These are phyloP conservation scores for Grammomys dolichurus DNA, from an alignment of 2,113 vertebrate species.

Conservation along the genomic window DNA sequence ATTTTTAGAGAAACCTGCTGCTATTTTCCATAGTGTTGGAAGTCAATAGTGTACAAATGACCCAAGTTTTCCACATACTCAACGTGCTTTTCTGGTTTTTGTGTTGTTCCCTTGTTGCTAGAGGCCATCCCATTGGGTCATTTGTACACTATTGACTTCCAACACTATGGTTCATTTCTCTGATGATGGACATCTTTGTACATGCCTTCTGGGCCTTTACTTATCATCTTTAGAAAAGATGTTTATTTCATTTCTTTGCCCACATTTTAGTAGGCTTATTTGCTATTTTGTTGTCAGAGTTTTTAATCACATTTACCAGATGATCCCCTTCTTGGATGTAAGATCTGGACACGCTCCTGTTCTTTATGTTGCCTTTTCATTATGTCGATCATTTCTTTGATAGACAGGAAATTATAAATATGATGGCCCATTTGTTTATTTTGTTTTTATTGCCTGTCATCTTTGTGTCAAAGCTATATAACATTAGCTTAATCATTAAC, in stretches of 20 bases:
- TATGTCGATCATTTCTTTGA: neutral
- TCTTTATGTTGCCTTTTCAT: constrained; percentile 34
- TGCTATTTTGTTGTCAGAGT: neutral
- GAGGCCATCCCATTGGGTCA: too few relatives aligned
- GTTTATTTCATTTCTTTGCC: neutral
- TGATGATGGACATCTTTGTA: neutral
- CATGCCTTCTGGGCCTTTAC: neutral
- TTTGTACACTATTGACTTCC: too few relatives aligned
- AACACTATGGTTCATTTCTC: too few relatives aligned
- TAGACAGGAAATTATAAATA: neutral
- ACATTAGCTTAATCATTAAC: neutral
- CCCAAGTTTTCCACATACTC: neutral
- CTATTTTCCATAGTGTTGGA: neutral
- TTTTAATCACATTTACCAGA: neutral
- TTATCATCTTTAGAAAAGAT: neutral
- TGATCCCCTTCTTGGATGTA: neutral
- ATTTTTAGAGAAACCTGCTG: neutral
- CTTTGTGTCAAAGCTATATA: neutral
- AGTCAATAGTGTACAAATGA: neutral
- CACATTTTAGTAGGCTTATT: neutral
- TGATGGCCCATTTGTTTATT: neutral
- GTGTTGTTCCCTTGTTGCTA: neutral
- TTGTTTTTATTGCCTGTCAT: neutral
- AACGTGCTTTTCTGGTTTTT: neutral
- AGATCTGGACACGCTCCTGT: neutral